Conservation (phyloP, 2,113 vertebrate species). For the Tragelaphus imberbis region DNA sequence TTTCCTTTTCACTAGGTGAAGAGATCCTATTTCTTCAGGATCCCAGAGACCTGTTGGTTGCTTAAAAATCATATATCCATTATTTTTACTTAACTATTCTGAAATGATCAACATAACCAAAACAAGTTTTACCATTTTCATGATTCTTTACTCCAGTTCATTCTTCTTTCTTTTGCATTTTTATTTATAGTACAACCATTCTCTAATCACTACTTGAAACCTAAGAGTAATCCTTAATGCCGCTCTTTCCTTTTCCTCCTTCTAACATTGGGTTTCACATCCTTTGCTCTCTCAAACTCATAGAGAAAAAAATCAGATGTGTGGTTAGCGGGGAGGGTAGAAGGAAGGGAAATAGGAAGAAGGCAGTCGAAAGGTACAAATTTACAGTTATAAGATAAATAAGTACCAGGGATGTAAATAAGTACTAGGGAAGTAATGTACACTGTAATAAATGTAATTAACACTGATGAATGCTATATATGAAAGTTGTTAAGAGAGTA, state of each 20-base stretch:
- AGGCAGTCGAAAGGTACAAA: background rate
- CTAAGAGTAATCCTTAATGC: background rate
- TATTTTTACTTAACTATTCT: background rate
- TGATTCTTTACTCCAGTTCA: background rate
- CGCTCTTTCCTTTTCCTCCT: background rate
- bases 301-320: background rate
- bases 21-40: background rate
- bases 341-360: background rate
- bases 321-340: background rate
- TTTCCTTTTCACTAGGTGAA: background rate
- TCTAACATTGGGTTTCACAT: background rate
- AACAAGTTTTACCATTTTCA: background rate
- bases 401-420: background rate
- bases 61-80: background rate
- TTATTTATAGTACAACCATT: background rate
- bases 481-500: background rate
- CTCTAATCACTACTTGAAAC: background rate
- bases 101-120: background rate
- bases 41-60: background rate
- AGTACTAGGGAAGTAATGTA: background rate
- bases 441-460: background rate
- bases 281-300: background rate
- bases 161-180: background rate
- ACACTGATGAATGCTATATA: background rate
- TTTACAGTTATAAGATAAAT: background rate